Base-by-base conservation (phyloP, 2,113 vertebrate genomes). In the Pangasianodon gigas region DNA sequence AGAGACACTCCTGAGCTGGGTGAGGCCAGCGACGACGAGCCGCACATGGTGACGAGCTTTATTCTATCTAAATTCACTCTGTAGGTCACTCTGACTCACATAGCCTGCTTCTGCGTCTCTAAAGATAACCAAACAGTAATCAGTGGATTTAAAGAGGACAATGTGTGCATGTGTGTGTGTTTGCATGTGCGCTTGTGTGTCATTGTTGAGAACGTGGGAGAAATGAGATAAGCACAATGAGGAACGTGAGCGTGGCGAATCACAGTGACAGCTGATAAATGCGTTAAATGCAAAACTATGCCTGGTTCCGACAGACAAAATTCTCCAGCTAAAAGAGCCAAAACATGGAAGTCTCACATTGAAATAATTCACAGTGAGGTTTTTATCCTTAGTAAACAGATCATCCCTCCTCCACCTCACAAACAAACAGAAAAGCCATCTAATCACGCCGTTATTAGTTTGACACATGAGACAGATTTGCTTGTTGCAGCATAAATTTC, bases 1-100 rank as follows among this genome's bases (percentile, higher is more conserved):
- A 94, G 94, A 93, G 95, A 95, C 91, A 94, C 93, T 89, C 93
- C 93, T 10, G 94, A 94, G 85, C 94, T 93, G 71, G 95, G 95
- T 91, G 95, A 96, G 91, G 93, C 93, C 2, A 93, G 91, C 2
- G 93, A 95, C 24, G 94, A 96, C 8, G 94, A 96, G 87, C 92
- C 92, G 88, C 95, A 95, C 91, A 93, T 92, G 93, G 96, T 96
- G 93, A 94, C 26, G 10, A 82, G 24, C 37, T 75, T 69, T 29
- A 74, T 84, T 82, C 41, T 1, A 62, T 44, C 54, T 11, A 21
- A 16, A 62, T 80, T 65, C 58, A 46, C 32, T 79, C 83, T 75
- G 7, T 58, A 75, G 87, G 87, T 54, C 65, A 84, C 26, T 74
- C 32, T n/a, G 21, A 80, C 77, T 46, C 51, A 11, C 84, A 77